A percentile compares a stretch with the other conserved stretches of the same genome.
Evolutionary conservation across 2,113 vertebrate genomes (phyloP).

Genomic region (Melanotaenia duboulayi): DNA sequence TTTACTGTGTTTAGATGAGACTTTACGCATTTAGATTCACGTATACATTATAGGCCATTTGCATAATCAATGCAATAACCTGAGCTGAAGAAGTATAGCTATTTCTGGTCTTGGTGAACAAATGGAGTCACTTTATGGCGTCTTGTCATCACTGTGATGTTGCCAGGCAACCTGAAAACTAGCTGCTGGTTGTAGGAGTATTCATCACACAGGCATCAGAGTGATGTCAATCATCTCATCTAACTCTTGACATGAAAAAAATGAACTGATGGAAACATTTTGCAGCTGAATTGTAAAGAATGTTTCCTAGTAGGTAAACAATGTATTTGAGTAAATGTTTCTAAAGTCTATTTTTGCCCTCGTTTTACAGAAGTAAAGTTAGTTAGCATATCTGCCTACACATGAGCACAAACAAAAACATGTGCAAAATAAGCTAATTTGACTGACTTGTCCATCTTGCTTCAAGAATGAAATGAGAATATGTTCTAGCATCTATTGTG

Average conservation of each 20-base stretch:
- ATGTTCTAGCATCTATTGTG: conserved; percentile 6
- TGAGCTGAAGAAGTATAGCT: background rate
- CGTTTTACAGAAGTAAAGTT: conserved; percentile 6
- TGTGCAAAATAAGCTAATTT: too few relatives aligned
- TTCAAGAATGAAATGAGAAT: background rate
- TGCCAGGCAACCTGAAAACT: background rate
- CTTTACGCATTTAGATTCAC: background rate
- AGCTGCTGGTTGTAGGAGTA: background rate
- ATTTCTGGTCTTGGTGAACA: background rate
- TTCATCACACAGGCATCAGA: background rate
- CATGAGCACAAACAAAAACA: background rate
- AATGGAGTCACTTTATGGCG: background rate
- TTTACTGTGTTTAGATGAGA: background rate
- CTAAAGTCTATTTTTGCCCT: background rate
- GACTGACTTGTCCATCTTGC: too few relatives aligned
- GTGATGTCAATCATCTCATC: background rate
- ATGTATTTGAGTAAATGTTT: background rate
- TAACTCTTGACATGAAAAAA: background rate
- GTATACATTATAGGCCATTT: background rate
- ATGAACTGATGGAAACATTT: background rate
- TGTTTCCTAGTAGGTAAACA: background rate
- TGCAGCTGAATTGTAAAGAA: background rate
- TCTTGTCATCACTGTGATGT: background rate
- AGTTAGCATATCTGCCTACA: background rate
- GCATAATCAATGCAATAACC: background rate